These are phyloP conservation scores for Strix aluco DNA, from an alignment of 2,113 vertebrate species.

Conservation along the genomic window DNA sequence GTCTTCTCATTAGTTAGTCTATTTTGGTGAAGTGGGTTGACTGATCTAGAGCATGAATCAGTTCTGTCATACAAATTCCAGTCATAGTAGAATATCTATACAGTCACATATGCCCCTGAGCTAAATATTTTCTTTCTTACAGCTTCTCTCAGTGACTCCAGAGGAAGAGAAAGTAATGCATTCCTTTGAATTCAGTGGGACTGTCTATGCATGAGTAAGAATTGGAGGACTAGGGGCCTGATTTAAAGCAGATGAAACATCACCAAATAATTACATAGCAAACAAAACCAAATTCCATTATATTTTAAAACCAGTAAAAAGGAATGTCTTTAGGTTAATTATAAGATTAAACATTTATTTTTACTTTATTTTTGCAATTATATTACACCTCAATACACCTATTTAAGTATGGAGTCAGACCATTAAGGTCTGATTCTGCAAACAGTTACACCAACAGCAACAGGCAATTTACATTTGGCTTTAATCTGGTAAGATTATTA, in stretches of 20 bases:
- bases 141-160: background rate
- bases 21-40: conserved; percentile 40
- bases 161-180: background rate
- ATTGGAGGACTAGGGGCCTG: background rate
- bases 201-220: background rate
- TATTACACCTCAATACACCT: background rate
- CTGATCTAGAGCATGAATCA: conserved; percentile 36
- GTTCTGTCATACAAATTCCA: conserved; percentile 24
- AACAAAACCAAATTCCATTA: background rate
- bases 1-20: conserved; percentile 30
- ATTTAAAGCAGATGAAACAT: conserved; percentile 9
- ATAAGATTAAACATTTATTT: background rate
- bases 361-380: background rate
- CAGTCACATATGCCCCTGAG: conserved; percentile 14
- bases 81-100: background rate
- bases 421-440: background rate
- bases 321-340: background rate
- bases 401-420: background rate
- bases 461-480: background rate
- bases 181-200: background rate
- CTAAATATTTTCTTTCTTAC: conserved; percentile 34
- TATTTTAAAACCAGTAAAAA: background rate
- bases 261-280: background rate
- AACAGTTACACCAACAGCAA: background rate
- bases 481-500: background rate